Evolutionary conservation across 2,797 vertebrate genomes (phyloP), one percentile per base, ranked within the genome.

Genomic region (Bradypodion pumilum): DNA sequence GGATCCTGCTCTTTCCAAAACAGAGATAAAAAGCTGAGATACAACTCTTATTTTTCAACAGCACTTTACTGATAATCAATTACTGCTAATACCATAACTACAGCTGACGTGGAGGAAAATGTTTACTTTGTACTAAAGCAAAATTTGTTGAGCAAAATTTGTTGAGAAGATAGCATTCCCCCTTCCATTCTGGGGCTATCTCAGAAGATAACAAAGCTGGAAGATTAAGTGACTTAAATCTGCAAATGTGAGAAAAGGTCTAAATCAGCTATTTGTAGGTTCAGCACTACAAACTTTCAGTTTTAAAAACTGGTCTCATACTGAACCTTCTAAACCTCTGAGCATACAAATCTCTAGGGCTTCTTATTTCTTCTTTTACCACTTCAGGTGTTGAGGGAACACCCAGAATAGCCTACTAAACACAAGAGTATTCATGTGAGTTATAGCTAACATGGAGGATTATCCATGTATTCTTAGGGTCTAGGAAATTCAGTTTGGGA

Each of bases 1-100:
- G 91, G 85, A 93, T 91, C 89, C 88, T 91, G 90, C 89, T 92
- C 93, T 93, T 89, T 94, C 92, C 92, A 88, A 91, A 93, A 16
- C 1, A 7, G 92, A 89, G 95, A 96, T 96, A 96, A 96, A 96
- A 93, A 90, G 87, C 94, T 87, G 90, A 78, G 92, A 91, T 93
- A 90, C 88, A 90, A 87, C 92, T 91, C 91, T 93, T 93, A 95
- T 96, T 94, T 96, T 96, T 95, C 93, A 95, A 95, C 96, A 96
- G 95, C 95, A 65, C 87, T 74, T 69, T 82, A 86, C 86, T 85
- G 87, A 77, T 85, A 87, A 95, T 95, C 94, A 92, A 82, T 95
- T 91, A 44, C 35, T 44, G 87, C 91, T 95, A 94, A 96, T 93
- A 93, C 91, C 89, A 90, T 81, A 89, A 86, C 92, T 87, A 86